These are phyloP conservation scores for Scaptomyza cyrtandrae DNA, from an alignment of 2,888 invertebrate genomes.

Conservation along the genomic window DNA sequence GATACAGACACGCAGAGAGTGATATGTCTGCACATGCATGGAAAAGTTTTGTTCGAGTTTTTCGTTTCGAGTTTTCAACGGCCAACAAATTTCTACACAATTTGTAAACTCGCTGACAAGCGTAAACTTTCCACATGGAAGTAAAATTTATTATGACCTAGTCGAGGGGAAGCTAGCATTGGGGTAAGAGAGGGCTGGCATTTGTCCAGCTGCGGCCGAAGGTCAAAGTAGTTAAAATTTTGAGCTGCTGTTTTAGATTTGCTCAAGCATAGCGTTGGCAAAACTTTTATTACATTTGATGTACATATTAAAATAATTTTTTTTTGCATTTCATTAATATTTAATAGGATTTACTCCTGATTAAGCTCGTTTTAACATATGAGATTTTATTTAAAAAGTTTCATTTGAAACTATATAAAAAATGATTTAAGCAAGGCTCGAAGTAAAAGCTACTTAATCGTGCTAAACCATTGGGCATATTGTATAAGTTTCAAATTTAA, in stretches of 20 bases:
- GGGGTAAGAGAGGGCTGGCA: neutral
- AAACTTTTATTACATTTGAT: constrained; percentile 55
- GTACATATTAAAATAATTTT: constrained; percentile 27
- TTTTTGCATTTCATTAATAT: constrained; percentile 60
- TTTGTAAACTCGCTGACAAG: constrained; percentile 73
- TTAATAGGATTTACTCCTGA: constrained; percentile 51
- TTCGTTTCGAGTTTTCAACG: constrained; percentile 59
- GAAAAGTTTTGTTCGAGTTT: constrained; percentile 62
- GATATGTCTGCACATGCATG: constrained; percentile 68
- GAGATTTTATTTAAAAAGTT: constrained; percentile 4
- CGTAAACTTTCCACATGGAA: constrained; percentile 64
- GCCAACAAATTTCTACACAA: constrained; percentile 55
- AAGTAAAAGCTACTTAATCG: too few species aligned
- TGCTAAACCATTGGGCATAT: too few species aligned
- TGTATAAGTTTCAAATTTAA: too few species aligned
- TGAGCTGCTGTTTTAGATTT: constrained; percentile 62
- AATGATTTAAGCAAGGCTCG: too few species aligned
- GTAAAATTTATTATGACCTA: constrained; percentile 70
- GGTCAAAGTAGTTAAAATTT: constrained; percentile 72
- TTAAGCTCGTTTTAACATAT: constrained; percentile 25
- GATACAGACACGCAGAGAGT: constrained; percentile 41
- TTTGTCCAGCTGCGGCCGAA: constrained; percentile 52
- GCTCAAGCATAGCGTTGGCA: constrained; percentile 44
- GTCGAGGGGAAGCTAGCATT: neutral
- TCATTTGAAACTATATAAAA: too few species aligned